Percentiles rank a stretch among this genome's conserved stretches.
Conservation (phyloP, 1,140 invertebrate species). For the Heliconius hewitsoni region DNA sequence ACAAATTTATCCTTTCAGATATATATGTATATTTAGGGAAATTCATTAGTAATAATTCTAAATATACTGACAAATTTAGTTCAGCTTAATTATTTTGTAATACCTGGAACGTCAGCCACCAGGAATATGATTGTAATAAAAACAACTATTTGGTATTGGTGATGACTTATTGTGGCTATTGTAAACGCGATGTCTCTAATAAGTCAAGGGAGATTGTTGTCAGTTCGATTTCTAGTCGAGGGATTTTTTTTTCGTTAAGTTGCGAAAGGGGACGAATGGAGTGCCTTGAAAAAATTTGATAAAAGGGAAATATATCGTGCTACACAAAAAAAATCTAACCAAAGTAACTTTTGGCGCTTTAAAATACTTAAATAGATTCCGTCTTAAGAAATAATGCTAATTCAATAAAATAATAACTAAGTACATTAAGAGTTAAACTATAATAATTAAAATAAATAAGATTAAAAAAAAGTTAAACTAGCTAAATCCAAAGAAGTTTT, state of each 20-base stretch:
- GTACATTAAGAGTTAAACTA: too few relatives aligned
- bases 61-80: neutral
- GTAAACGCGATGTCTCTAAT: neutral
- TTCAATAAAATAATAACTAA: too few relatives aligned
- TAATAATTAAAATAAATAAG: too few relatives aligned
- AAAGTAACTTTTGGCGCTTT: too few relatives aligned
- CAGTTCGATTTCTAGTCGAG: neutral
- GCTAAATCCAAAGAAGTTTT: too few relatives aligned
- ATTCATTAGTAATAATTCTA: neutral
- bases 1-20: neutral
- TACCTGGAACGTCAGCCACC: neutral
- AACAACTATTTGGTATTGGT: neutral
- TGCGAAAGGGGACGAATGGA: neutral
- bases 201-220: neutral
- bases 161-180: neutral
- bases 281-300: neutral
- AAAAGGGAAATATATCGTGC: too few relatives aligned
- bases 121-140: neutral
- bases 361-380: too few relatives aligned
- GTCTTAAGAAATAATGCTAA: too few relatives aligned
- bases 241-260: too few relatives aligned
- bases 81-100: neutral
- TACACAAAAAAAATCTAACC: too few relatives aligned
- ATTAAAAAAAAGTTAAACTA: too few relatives aligned
- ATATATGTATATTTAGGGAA: neutral